Base-by-base conservation (phyloP, 2,797 vertebrate genomes). In the Taeniopygia guttata region DNA sequence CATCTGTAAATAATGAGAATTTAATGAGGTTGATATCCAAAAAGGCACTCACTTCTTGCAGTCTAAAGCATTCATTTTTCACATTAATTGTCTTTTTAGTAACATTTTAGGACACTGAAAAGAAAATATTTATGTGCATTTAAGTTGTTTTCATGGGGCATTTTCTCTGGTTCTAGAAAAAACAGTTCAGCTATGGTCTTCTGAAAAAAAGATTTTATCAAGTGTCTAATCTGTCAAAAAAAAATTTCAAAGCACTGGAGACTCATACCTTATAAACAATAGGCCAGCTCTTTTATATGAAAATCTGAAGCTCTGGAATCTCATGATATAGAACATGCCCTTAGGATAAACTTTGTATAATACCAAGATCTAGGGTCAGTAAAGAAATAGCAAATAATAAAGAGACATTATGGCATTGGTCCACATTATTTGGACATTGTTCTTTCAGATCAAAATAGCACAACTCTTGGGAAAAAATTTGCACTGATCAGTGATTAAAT, bases 1-100 rank as follows among this genome's bases (percentile, higher is more conserved):
- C 59, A 94, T 95, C 90, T 97, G 94, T 96, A 97, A 98, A 97
- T 96, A 96, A 97, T 95, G 82, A 97, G 94, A 93, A 91, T 96
- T 96, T 97, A 97, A 97, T 96, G 96, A 97, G 60, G 56, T 30
- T 95, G 66, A 69, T 95, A 94, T 88, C 94, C 52, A 59, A 94
- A 97, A 93, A 89, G 5, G 30, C 13, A 96, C 30, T 94, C 51
- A 84, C 88, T 96, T 96, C 80, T 94, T 94, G 73, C 40, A 76
- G 52, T 55, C 90, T 60, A 86, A 90, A 88, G 29, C 26, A 49
- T 95, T 95, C 25, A 93, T 96, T 97, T 94, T 96, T 95, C 84
- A 94, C 63, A 77, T 89, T 96, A 90, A 93, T 93, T 94, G 40
- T 93, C 82, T 89, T 95, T 81, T 62, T 77, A 32, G 6, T 74